Conservation (phyloP, 1,140 invertebrate genomes). For the Sinella curviseta region DNA sequence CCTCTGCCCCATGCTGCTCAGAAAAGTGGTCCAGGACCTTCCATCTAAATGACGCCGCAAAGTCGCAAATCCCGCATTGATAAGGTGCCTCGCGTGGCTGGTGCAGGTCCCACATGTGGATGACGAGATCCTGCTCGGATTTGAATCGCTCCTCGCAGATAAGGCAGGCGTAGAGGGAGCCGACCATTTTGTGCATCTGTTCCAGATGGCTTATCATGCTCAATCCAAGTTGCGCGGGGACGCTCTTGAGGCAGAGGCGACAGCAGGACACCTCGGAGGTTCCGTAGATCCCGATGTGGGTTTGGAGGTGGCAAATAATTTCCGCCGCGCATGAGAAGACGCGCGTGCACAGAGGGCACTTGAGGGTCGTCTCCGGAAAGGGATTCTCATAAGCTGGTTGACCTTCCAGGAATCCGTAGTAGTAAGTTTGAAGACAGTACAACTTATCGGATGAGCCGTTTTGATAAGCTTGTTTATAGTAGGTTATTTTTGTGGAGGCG, state of each 20-base stretch:
- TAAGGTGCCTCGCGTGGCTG: slow-evolving; percentile 76
- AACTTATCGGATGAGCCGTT: background rate
- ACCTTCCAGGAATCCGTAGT: background rate
- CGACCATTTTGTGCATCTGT: slow-evolving; percentile 38
- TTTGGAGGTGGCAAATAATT: too few relatives aligned
- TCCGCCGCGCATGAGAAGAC: too few relatives aligned
- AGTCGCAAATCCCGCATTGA: slow-evolving; percentile 70
- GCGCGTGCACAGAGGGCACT: too few relatives aligned
- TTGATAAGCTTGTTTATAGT: background rate
- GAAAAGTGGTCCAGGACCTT: slow-evolving; percentile 66
- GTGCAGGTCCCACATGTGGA: slow-evolving; percentile 75
- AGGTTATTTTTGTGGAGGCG: background rate
- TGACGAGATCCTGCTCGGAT: slow-evolving; percentile 57
- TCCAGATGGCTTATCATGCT: too few relatives aligned
- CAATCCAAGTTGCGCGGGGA: too few relatives aligned
- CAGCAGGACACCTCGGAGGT: too few relatives aligned
- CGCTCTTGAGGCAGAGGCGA: too few relatives aligned
- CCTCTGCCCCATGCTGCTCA: slow-evolving; percentile 62
- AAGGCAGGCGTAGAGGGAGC: slow-evolving; percentile 44
- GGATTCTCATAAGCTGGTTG: too few relatives aligned
- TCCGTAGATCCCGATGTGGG: too few relatives aligned
- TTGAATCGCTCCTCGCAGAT: slow-evolving; percentile 53
- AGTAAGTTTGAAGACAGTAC: background rate
- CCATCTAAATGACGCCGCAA: slow-evolving; percentile 72
- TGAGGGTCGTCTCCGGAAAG: too few relatives aligned